phyloP scores from a whole-genome alignment of 2,113 vertebrate species.

The Formicarius rufipectus region DNA sequence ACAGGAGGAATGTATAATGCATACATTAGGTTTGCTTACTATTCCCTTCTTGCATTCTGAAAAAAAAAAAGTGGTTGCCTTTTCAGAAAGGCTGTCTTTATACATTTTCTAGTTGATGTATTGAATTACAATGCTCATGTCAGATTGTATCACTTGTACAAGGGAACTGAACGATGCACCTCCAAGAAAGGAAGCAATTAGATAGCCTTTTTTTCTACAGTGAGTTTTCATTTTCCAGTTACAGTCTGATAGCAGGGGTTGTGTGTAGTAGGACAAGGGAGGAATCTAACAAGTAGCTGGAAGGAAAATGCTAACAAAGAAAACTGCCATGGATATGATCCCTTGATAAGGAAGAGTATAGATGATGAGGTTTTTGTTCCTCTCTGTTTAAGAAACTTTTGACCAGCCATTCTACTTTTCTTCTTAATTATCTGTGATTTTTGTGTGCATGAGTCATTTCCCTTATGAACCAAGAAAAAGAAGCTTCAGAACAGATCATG shows the following conservation, averaged over 20 bases:
- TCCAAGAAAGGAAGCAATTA: constrained; percentile 44
- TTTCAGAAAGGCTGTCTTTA: constrained; percentile 54
- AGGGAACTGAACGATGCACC: constrained; percentile 37
- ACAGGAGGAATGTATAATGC: neutral
- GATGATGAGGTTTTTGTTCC: neutral
- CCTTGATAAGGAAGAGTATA: neutral
- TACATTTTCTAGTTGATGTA: constrained; percentile 57
- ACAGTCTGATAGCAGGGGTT: neutral
- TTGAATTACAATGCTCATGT: constrained; percentile 57
- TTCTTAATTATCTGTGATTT: neutral
- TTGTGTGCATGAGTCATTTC: neutral
- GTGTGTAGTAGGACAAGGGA: neutral
- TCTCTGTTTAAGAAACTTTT: neutral
- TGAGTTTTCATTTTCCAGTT: neutral
- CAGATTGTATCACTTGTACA: constrained; percentile 31
- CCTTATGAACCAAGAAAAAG: neutral
- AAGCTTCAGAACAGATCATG: neutral
- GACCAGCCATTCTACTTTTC: neutral
- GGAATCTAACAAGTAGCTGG: neutral
- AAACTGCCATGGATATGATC: neutral
- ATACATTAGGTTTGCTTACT: neutral
- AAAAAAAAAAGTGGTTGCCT: neutral
- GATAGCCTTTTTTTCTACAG: constrained; percentile 9
- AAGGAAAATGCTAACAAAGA: neutral
- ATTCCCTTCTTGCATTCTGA: neutral